Percentiles rank a stretch among this genome's conserved stretches.
Conservation (phyloP, 2,797 vertebrate species). For the Ceryle rudis region DNA sequence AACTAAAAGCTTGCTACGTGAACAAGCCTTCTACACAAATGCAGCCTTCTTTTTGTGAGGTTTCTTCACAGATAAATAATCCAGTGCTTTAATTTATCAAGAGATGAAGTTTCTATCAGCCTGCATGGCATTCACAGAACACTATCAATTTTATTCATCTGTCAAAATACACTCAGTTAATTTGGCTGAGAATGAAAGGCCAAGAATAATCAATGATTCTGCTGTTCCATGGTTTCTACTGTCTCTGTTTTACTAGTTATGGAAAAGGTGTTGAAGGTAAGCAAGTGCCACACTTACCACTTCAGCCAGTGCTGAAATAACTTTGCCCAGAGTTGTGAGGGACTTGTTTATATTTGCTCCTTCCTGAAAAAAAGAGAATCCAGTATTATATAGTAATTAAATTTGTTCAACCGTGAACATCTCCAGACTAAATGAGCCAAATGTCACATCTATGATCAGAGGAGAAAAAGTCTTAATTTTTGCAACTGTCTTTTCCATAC, state of each 20-base stretch:
- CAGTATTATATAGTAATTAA: not conserved
- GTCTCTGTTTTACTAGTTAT: not conserved
- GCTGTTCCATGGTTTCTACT: not conserved
- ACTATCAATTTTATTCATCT: not conserved
- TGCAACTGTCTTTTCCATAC: not conserved
- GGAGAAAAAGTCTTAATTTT: not conserved
- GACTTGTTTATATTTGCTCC: constrained; percentile 99
- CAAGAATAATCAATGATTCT: not conserved
- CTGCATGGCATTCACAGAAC: not conserved
- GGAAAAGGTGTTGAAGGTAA: not conserved
- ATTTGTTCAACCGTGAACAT: not conserved
- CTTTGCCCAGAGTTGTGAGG: constrained; percentile 96
- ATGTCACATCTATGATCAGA: not conserved
- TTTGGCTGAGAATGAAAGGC: not conserved
- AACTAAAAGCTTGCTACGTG: not conserved
- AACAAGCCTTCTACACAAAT: not conserved
- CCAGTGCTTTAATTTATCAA: not conserved
- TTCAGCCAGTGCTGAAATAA: constrained; percentile 97
- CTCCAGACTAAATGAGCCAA: not conserved
- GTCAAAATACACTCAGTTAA: not conserved
- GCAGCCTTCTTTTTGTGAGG: not conserved
- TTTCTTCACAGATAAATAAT: not conserved
- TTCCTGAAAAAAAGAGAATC: constrained; percentile 83
- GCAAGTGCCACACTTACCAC: constrained; percentile 86
- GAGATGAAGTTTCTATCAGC: not conserved